Evolutionary conservation across 2,113 vertebrate species (phyloP), one percentile per base, ranked within the genome.

Genomic region (Peucedramus taeniatus): DNA sequence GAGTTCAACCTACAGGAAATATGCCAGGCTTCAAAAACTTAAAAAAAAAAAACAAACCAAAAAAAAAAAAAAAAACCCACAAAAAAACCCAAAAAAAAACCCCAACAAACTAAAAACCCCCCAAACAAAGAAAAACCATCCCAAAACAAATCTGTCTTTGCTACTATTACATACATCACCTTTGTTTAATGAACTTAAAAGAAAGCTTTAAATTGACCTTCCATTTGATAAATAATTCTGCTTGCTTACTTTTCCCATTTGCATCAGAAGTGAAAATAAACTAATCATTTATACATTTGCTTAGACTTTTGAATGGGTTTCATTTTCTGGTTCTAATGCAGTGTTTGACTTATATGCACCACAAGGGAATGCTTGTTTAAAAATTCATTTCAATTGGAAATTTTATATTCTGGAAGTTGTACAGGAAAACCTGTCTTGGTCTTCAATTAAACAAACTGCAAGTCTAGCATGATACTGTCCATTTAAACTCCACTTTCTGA

Each of bases 211-310:
- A 87, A 94, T 66, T 72, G 63, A 83, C 59, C 50, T 85, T 80
- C 35, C 33, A 76, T 83, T 83, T 94, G 74, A 72, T 70, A 63
- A 89, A 56, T 51, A 83, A 77, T 87, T 82, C 35, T 92, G 40
- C 37, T 96, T 95, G 42, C 54, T 93, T 92, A 54, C 21, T 87
- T 94, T 89, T 79, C 27, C 51, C 66, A 65, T 85, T 91, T 85
- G n/a, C 54, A 76, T 57, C 7, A 37, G 82, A 74, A 81, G 24
- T 74, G 23, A 95, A 96, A 96, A 93, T 76, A 96, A 94, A 90
- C 82, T 35, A 82, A 27, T 5, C 35, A 83, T 60, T 92, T 91
- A 75, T 20, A 69, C 19, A 54, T 87, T 90, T 94, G 87, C 77
- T 96, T 91, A 78, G 79, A 45, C 35, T 91, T 76, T 27, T 2